phyloP scores from a whole-genome alignment of 2,797 vertebrate species.

The Clarias pachynema region DNA sequence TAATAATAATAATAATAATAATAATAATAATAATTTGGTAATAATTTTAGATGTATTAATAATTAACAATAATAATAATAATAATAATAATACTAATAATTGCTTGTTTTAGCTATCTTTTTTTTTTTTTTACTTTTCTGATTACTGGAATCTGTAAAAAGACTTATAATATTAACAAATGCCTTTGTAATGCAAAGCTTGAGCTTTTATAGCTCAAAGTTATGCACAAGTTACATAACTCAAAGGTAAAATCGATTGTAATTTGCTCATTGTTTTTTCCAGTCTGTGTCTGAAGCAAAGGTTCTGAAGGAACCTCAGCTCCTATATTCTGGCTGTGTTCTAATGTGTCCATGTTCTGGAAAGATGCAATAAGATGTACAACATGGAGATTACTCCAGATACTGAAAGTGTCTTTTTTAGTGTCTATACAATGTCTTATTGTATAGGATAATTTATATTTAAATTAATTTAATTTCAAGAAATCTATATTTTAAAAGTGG shows the following conservation, averaged over 20 bases:
- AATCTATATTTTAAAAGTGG: background rate
- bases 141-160: background rate
- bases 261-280: background rate
- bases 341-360: background rate
- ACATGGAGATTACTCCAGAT: background rate
- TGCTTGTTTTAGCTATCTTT: background rate
- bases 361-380: background rate
- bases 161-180: background rate
- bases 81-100: background rate
- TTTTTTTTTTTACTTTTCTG: background rate
- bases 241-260: background rate
- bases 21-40: background rate
- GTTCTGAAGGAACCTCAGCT: background rate
- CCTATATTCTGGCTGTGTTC: background rate
- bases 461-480: background rate
- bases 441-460: too few relatives aligned
- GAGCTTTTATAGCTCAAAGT: background rate
- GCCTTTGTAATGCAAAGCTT: background rate
- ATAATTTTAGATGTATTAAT: background rate
- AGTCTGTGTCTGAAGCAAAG: background rate
- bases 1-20: too few relatives aligned
- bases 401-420: background rate
- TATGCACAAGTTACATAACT: background rate
- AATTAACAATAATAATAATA: slow-evolving; percentile 4
- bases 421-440: background rate